Percentiles rank a stretch among this genome's conserved stretches.
Conservation (phyloP, 2,888 invertebrate species). For the Eurytoma californica region DNA sequence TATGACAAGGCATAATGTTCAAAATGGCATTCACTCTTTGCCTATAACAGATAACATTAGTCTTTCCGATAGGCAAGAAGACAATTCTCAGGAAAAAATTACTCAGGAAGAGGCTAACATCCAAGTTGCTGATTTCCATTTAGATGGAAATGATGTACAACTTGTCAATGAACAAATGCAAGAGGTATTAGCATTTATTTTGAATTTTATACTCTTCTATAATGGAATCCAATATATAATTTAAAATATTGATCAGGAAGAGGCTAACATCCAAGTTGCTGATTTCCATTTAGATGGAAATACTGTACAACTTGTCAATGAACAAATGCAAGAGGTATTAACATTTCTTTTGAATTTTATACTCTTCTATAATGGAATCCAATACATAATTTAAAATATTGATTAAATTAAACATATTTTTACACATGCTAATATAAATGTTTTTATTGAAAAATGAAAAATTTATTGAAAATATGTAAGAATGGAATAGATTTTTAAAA, state of each 20-base stretch:
- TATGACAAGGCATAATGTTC: conserved; percentile 50
- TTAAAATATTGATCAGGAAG: conserved; percentile 66
- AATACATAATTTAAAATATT: background rate
- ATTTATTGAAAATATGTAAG: background rate
- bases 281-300: conserved; percentile 70
- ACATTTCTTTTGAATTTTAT: conserved; percentile 12
- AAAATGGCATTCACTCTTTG: conserved; percentile 66
- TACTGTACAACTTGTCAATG: conserved; percentile 69
- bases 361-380: background rate
- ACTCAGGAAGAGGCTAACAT: conserved; percentile 66
- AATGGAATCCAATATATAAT: background rate
- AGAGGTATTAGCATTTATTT: conserved; percentile 44
- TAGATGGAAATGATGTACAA: conserved; percentile 70
- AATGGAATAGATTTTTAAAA: too few relatives aligned
- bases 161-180: conserved; percentile 64
- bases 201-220: background rate
- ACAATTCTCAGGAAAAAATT: conserved; percentile 69
- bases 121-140: conserved; percentile 68
- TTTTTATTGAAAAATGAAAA: background rate
- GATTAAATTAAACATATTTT: background rate
- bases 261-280: conserved; percentile 67
- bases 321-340: conserved; percentile 55
- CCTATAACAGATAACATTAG: conserved; percentile 71
- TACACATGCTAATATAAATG: background rate
- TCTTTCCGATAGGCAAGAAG: conserved; percentile 68